Evolutionary conservation across 2,797 vertebrate species (phyloP).

Genomic region (Rallus crepitans): DNA sequence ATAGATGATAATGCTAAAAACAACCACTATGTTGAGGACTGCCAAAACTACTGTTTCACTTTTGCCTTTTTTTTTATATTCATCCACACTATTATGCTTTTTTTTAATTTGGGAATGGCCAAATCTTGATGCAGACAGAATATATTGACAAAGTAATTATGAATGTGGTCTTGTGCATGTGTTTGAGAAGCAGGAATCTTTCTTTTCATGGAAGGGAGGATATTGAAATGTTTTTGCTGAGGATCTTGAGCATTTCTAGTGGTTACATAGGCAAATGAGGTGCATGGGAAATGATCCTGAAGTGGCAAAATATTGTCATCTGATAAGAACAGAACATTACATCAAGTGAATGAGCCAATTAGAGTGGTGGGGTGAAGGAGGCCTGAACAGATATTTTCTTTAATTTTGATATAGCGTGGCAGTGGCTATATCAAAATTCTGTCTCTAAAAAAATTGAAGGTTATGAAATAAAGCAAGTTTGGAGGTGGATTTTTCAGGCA

Average conservation of each 20-base stretch:
- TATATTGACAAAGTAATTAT: neutral
- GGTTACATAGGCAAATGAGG: neutral
- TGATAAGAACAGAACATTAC: neutral
- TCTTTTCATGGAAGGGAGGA: neutral
- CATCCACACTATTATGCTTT: neutral
- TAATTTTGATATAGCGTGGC: neutral
- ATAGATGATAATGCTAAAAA: neutral
- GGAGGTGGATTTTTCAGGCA: neutral
- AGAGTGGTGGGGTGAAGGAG: neutral
- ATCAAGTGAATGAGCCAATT: neutral
- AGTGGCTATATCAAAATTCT: neutral
- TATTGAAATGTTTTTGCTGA: neutral
- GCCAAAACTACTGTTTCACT: neutral
- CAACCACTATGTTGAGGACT: neutral
- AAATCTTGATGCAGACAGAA: neutral
- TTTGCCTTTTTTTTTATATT: neutral
- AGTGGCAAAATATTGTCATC: neutral
- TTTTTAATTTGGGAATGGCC: neutral
- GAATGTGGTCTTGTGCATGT: neutral
- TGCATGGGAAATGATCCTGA: neutral
- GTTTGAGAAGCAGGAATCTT: neutral
- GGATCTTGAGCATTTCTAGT: neutral
- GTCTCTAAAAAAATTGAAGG: neutral
- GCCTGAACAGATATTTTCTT: neutral
- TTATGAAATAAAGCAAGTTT: neutral